Conservation (phyloP, 92 coral and sea anemone genomes). For the Montipora capitata region DNA sequence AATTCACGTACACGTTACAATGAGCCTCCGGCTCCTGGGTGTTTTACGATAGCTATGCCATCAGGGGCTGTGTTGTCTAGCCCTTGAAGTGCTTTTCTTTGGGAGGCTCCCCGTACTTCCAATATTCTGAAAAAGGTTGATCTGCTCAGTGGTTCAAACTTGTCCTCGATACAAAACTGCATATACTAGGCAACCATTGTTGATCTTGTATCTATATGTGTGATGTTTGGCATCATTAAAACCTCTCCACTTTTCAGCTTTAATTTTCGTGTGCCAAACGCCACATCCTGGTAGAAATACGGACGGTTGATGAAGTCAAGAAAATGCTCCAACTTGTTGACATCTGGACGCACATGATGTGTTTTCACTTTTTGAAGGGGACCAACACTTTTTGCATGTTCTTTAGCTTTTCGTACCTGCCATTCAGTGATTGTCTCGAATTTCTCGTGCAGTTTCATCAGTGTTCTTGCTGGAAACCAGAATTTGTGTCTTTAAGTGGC, state of each 20-base stretch:
- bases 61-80: constrained; percentile 47
- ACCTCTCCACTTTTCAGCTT: constrained; percentile 49
- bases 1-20: too few relatives aligned
- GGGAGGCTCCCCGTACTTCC: constrained; percentile 60
- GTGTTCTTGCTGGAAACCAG: constrained; percentile 68
- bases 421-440: constrained; percentile 72
- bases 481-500: constrained; percentile 74
- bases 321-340: constrained; percentile 76
- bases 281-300: constrained; percentile 61
- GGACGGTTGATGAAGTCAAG: constrained; percentile 80
- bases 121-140: constrained; percentile 35
- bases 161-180: constrained; percentile 47
- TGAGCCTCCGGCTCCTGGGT: too few relatives aligned
- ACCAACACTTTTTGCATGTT: constrained; percentile 72
- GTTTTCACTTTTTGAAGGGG: constrained; percentile 60
- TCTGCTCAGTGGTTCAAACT: constrained; percentile 54
- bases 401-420: constrained; percentile 76
- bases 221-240: constrained; percentile 43
- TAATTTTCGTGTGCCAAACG: constrained; percentile 55
- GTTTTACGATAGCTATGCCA: too few relatives aligned
- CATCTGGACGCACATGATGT: constrained; percentile 71
- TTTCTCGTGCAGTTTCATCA: constrained; percentile 75
- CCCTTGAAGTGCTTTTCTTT: constrained; percentile 62
- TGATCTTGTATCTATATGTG: constrained; percentile 58
- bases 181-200: constrained; percentile 65